Evolutionary conservation across 2,113 vertebrate genomes (phyloP).

Genomic region (Glareola pratincola): DNA sequence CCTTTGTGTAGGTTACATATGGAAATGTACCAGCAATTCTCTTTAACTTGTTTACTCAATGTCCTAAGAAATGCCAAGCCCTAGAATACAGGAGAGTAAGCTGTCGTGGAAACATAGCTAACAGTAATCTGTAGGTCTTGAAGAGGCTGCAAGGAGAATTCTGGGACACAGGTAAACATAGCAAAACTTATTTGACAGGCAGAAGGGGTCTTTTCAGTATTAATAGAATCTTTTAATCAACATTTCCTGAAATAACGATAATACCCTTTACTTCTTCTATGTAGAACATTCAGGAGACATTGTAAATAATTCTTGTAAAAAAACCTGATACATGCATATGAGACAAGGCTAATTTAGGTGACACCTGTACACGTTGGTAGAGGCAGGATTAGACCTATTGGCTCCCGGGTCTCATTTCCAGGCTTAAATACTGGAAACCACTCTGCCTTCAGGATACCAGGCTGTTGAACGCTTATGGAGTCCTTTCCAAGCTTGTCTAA

Average conservation of each 20-base stretch:
- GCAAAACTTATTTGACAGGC: not conserved
- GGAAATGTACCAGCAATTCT: not conserved
- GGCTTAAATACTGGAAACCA: not conserved
- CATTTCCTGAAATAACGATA: not conserved
- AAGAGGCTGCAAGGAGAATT: not conserved
- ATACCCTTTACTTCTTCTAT: not conserved
- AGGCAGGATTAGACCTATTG: not conserved
- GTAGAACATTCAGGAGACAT: not conserved
- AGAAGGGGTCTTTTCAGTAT: not conserved
- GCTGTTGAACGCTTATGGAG: not conserved
- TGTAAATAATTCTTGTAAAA: not conserved
- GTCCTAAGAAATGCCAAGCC: not conserved
- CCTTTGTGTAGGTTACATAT: not conserved
- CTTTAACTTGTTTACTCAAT: not conserved
- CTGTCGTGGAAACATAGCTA: not conserved
- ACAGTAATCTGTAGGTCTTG: not conserved
- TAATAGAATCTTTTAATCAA: not conserved
- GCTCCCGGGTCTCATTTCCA: not conserved
- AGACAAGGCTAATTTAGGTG: not conserved
- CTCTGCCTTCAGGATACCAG: not conserved
- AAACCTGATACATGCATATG: not conserved
- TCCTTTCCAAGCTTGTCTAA: not conserved
- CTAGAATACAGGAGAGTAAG: not conserved
- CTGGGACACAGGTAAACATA: not conserved
- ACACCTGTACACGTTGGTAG: accelerated